Conservation (phyloP, 2,888 invertebrate genomes). For the Glyphotaelius pellucidus region DNA sequence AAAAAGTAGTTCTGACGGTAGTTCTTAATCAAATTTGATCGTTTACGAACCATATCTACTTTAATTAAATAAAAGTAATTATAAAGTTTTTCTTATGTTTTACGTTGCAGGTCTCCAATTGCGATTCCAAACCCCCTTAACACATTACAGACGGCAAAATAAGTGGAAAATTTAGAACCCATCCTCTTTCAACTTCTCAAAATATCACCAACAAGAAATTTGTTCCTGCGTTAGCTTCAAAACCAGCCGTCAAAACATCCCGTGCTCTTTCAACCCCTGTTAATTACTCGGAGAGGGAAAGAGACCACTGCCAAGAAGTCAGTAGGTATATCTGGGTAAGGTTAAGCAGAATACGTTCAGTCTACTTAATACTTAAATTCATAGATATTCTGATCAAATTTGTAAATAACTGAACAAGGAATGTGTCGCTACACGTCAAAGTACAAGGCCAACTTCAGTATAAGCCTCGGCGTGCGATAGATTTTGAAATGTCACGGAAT, state of each 20-base stretch:
- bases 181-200: slow-evolving; percentile 60
- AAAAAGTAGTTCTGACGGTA: no score
- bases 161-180: slow-evolving; percentile 64
- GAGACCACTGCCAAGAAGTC: slow-evolving; percentile 16
- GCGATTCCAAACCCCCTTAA: slow-evolving; percentile 47
- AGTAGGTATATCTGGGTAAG: background rate
- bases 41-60: no score
- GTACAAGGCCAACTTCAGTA: no score
- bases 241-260: slow-evolving; percentile 38
- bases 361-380: background rate
- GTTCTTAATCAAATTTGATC: no score
- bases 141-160: slow-evolving; percentile 66
- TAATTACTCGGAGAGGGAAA: slow-evolving; percentile 2
- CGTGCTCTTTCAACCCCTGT: slow-evolving; percentile 37
- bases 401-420: background rate
- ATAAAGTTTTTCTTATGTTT: background rate
- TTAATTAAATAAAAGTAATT: no score
- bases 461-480: no score
- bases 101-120: slow-evolving; percentile 52
- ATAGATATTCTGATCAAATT: background rate
- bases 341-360: background rate
- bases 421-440: no score
- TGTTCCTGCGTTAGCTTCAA: slow-evolving; percentile 39
- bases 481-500: no score
- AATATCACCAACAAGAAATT: slow-evolving; percentile 61